Conservation (phyloP, 2,888 invertebrate genomes). For the Germaria angustata region DNA sequence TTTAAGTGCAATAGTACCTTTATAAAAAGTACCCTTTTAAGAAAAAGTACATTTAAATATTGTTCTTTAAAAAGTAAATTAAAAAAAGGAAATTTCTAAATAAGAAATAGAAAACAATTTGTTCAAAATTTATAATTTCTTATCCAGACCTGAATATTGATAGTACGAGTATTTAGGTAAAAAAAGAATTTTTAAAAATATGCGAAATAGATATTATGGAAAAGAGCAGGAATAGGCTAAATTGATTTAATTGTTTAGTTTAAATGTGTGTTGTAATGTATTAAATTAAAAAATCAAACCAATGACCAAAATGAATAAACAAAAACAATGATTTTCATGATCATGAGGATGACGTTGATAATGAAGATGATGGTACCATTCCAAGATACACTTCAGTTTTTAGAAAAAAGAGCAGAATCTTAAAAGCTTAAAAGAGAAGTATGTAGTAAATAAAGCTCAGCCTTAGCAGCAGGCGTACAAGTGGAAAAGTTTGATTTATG, state of each 20-base stretch:
- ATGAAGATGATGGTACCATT: slow-evolving; percentile 20
- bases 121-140: too few species aligned
- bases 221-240: neutral
- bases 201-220: neutral
- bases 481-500: slow-evolving; percentile 20
- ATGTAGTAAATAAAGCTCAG: slow-evolving; percentile 34
- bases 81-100: neutral
- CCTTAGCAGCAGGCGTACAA: slow-evolving; percentile 7
- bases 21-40: too few species aligned
- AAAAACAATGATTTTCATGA: slow-evolving; percentile 17
- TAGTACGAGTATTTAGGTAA: too few species aligned
- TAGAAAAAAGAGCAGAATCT: neutral
- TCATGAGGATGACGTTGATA: neutral
- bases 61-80: neutral
- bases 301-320: slow-evolving; percentile 12
- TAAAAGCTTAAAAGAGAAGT: slow-evolving; percentile 7
- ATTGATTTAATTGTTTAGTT: neutral
- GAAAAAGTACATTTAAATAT: neutral
- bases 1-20: too few species aligned
- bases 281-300: neutral
- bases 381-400: neutral
- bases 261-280: slow-evolving; percentile 44
- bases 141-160: too few species aligned
- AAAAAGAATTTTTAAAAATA: too few species aligned
- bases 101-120: too few species aligned